Percentiles rank a stretch among this genome's conserved stretches.
phyloP scores from a whole-genome alignment of 2,888 invertebrate species.

The Tuta absoluta region DNA sequence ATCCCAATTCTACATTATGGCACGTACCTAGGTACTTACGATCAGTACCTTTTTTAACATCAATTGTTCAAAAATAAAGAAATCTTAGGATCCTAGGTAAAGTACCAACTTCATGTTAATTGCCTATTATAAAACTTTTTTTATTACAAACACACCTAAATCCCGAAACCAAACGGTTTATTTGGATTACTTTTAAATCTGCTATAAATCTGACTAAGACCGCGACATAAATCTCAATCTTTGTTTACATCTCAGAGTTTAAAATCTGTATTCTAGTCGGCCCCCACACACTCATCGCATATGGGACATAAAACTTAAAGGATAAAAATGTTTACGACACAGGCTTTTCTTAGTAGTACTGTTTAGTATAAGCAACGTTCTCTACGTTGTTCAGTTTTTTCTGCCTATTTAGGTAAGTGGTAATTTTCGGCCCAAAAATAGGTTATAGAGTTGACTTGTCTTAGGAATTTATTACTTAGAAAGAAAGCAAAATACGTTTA shows the following conservation, averaged over 20 bases:
- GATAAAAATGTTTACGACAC: constrained; percentile 54
- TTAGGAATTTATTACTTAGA: too few relatives aligned
- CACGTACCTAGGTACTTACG: too few relatives aligned
- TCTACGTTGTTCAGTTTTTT: constrained; percentile 38
- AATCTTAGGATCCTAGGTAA: too few relatives aligned
- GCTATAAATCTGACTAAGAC: constrained; percentile 24
- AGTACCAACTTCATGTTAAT: neutral
- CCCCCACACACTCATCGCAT: constrained; percentile 47
- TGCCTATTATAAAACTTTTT: neutral
- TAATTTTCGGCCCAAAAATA: too few relatives aligned
- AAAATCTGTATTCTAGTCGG: constrained; percentile 29
- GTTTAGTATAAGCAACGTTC: constrained; percentile 65
- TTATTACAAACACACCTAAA: neutral
- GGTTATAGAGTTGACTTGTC: too few relatives aligned
- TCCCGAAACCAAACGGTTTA: constrained; percentile 15
- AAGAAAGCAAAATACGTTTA: too few relatives aligned
- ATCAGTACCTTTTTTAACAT: too few relatives aligned
- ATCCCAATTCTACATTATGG: too few relatives aligned
- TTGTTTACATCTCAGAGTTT: constrained; percentile 29
- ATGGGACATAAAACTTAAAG: constrained; percentile 43
- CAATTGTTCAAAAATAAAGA: too few relatives aligned
- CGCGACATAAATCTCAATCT: constrained; percentile 26
- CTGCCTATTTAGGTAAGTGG: too few relatives aligned
- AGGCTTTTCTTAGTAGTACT: constrained; percentile 46
- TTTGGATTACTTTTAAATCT: constrained; percentile 22